Base-by-base conservation (phyloP, 2,888 invertebrate species). In the Aquatica leii region DNA sequence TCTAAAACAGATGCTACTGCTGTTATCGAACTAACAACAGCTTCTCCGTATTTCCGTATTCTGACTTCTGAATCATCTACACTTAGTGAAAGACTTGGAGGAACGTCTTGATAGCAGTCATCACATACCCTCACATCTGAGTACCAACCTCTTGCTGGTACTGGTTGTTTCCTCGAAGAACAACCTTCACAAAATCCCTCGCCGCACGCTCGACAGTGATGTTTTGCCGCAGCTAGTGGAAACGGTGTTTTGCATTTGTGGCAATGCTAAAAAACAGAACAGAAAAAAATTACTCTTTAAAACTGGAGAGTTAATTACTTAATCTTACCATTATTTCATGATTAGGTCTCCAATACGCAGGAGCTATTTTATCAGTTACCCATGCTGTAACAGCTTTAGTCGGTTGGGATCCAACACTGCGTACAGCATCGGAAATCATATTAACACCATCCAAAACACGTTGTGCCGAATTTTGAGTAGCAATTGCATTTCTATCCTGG, bases 281-380 rank as follows among this genome's bases (percentile, higher is more conserved):
- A n/a, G n/a, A n/a, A n/a, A n/a, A n/a, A n/a, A n/a, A n/a, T n/a
- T n/a, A n/a, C n/a, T n/a, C n/a, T n/a, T n/a, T n/a, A n/a, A n/a
- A n/a, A n/a, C n/a, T n/a, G n/a, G n/a, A n/a, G n/a, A n/a, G n/a
- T n/a, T n/a, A n/a, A n/a, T n/a, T n/a, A n/a, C n/a, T n/a, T n/a
- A 17, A 48, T 12, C 82, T 79, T 78, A 90, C 90, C 74, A 83
- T 86, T 65, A 93, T 92, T 77, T 91, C 88, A 69, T 88, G 82
- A 78, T 93, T 93, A 6, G 91, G 90, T 59, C 87, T 86, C 94
- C 93, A 94, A 79, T 93, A 93, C 35, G 86, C 85, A 0, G 94
- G 94, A 11, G 91, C 91, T 21, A 91, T 87, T 77, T 89, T 87
- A 79, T 93, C 92, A 0, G 92, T 88, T n/a, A 92, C 85, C 89